Conservation (phyloP, 2,113 vertebrate genomes). For the Coryphaenoides rupestris region DNA sequence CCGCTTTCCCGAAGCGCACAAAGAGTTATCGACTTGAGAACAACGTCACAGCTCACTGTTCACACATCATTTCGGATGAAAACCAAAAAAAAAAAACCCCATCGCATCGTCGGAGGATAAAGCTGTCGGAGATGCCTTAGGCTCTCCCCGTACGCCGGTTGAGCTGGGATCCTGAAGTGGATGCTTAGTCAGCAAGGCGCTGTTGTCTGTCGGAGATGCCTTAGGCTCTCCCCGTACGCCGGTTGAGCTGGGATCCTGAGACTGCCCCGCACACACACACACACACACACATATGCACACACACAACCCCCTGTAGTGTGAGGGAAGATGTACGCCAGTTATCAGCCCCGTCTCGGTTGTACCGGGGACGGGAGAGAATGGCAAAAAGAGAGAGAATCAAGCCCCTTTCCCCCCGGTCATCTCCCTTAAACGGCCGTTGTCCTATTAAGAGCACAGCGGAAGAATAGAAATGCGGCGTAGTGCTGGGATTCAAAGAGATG, state of each 20-base stretch:
- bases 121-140: slow-evolving; percentile 23
- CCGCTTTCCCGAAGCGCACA: too few relatives aligned
- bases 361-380: not conserved
- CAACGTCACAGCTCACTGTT: too few relatives aligned
- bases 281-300: too few relatives aligned
- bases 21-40: too few relatives aligned
- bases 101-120: too few relatives aligned
- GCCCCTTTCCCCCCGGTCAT: not conserved
- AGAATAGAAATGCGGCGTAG: slow-evolving; percentile 6
- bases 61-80: too few relatives aligned
- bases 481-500: slow-evolving; percentile 1
- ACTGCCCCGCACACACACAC: too few relatives aligned
- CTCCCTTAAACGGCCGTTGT: slow-evolving; percentile 42
- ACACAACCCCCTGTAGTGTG: not conserved
- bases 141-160: slow-evolving; percentile 5
- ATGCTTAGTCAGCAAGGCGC: slow-evolving; percentile 51
- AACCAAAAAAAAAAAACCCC: too few relatives aligned
- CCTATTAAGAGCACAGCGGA: slow-evolving; percentile 18
- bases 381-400: too few relatives aligned
- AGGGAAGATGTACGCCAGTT: slow-evolving; percentile 6
- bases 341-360: not conserved
- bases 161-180: slow-evolving; percentile 30
- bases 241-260: slow-evolving; percentile 22
- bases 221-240: slow-evolving; percentile 11
- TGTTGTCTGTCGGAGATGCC: slow-evolving; percentile 24